Conservation (phyloP, 2,888 invertebrate genomes). For the Dorcus hopei region DNA sequence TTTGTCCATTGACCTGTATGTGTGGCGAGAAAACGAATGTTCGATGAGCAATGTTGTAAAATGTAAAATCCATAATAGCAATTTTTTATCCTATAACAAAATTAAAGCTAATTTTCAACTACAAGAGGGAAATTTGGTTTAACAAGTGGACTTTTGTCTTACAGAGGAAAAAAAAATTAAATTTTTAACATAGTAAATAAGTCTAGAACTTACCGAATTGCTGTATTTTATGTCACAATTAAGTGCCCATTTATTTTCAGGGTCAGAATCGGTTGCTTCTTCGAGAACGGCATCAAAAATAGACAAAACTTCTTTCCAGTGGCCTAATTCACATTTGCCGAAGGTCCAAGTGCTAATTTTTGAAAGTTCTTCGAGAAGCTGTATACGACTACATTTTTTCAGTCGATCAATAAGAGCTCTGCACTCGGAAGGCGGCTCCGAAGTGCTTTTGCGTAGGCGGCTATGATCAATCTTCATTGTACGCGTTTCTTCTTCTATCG, state of each 20-base stretch:
- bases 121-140: neutral
- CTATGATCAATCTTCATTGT: slow-evolving; percentile 79
- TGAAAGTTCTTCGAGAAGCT: slow-evolving; percentile 65
- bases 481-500: slow-evolving; percentile 30
- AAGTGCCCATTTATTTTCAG: slow-evolving; percentile 66
- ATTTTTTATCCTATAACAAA: slow-evolving; percentile 60
- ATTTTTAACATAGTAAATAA: neutral
- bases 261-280: slow-evolving; percentile 62
- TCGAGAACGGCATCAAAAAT: slow-evolving; percentile 72
- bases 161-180: no score
- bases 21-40: slow-evolving; percentile 81
- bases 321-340: slow-evolving; percentile 82
- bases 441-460: slow-evolving; percentile 78
- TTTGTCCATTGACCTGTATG: slow-evolving; percentile 86
- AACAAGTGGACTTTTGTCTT: no score
- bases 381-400: slow-evolving; percentile 62
- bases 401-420: slow-evolving; percentile 71
- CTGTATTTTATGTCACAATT: slow-evolving; percentile 69
- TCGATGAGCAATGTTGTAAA: slow-evolving; percentile 82
- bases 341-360: slow-evolving; percentile 79
- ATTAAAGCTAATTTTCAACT: neutral
- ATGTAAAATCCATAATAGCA: slow-evolving; percentile 71
- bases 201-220: slow-evolving; percentile 50
- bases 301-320: slow-evolving; percentile 83
- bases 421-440: slow-evolving; percentile 78